Base-by-base conservation (phyloP, 1,140 invertebrate genomes). In the Pseudachorutes palmiensis region DNA sequence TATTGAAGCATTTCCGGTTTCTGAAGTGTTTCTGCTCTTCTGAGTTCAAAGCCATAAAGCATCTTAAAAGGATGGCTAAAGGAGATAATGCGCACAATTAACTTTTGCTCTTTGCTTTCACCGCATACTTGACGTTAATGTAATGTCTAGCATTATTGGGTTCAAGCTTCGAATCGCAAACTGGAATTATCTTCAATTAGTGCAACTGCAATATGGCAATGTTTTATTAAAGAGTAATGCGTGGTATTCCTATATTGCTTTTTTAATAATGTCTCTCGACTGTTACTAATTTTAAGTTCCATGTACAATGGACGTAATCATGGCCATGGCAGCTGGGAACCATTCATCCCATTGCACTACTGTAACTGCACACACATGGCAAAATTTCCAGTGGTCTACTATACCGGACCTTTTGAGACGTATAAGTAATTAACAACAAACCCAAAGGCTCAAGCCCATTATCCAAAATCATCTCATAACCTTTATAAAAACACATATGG, bases 311-410 rank as follows among this genome's bases (percentile, higher is more conserved):
- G 51, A 22, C 24, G 5, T 16, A 5, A 19, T 3, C 24, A 14
- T 24, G 36, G 36, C 51, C 24, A 22, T 55, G 24, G 24, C 51
- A 55, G 51, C 51, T 55, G 51, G 51, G 24, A 55, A 24, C 51
- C 51, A 55, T 55, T 55, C 24, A 26, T 55, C 51, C 14, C 12
- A 9, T 26, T 19, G 36, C 36, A 12, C 36, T 45, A 45, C 36
- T n/a, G n/a, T n/a, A n/a, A n/a, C n/a, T n/a, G n/a, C n/a, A n/a
- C 51, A 55, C 51, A 55, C 51, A 55, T 55, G 51, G 51, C 51
- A 55, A 55, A 55, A 55, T 55, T 55, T 55, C 24, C 24, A 55
- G 9, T 19, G 36, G 36, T 12, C 36, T 45, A 9, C 36, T 12
- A n/a, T n/a, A n/a, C n/a, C 24, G 51, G 51, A 55, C 51, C 51